These are phyloP conservation scores for Melanchra persicariae DNA, from an alignment of 2,888 invertebrate genomes.

Conservation along the genomic window DNA sequence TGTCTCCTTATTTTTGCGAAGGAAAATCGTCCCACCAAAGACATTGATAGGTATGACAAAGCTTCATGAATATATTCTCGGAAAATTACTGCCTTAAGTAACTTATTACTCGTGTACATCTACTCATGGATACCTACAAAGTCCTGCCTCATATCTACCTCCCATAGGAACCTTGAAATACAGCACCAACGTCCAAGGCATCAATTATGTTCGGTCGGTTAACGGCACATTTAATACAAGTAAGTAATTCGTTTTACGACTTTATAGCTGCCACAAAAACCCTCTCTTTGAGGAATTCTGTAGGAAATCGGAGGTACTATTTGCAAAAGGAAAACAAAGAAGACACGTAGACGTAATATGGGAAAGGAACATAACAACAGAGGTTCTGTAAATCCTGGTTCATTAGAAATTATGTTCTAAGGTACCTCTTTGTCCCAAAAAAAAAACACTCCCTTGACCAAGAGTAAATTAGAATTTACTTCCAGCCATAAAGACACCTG, in stretches of 20 bases:
- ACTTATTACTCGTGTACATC: background rate
- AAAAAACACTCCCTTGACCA: slow-evolving; percentile 21
- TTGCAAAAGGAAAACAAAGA: background rate
- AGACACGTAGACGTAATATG: no score
- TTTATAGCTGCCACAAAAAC: slow-evolving; percentile 40
- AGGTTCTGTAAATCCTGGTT: background rate
- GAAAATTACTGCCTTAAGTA: background rate
- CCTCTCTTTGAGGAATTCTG: slow-evolving; percentile 1
- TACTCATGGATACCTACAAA: background rate
- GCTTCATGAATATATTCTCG: background rate
- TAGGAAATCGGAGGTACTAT: background rate
- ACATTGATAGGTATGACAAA: background rate
- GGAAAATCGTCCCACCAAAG: background rate
- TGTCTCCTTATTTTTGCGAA: background rate
- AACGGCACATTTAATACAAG: slow-evolving; percentile 67
- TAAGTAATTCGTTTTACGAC: slow-evolving; percentile 63
- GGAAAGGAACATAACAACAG: background rate
- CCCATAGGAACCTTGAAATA: slow-evolving; percentile 29
- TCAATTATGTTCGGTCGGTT: slow-evolving; percentile 57
- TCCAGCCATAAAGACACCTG: slow-evolving; percentile 59
- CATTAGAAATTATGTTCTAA: slow-evolving; percentile 8
- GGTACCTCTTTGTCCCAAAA: background rate
- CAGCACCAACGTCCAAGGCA: slow-evolving; percentile 25
- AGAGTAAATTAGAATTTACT: slow-evolving; percentile 52
- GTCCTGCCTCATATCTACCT: background rate